Evolutionary conservation across 1,140 invertebrate species (phyloP), one percentile per base, ranked within the genome.

Genomic region (Sarcophaga bullata): DNA sequence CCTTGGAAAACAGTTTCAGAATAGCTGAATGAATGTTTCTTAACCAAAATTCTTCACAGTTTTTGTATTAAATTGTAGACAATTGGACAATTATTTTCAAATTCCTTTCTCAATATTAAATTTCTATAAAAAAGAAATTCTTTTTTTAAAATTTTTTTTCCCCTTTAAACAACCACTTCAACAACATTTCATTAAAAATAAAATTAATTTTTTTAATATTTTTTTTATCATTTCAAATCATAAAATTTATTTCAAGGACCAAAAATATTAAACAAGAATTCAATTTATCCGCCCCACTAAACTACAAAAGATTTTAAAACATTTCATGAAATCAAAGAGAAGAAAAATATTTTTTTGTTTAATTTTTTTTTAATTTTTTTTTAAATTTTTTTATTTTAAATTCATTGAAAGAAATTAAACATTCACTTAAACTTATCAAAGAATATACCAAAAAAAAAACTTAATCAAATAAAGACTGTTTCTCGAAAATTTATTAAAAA

Each of bases 221-320:
- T 58, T 13, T 11, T 58, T 15, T 58, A 15, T 58, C 11, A 58
- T 15, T 58, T 58, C n/a, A 58, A n/a, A n/a, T n/a, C 52, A 58
- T 58, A 58, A 58, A 58, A 68, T 15, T 68, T 68, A 68, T 25
- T 68, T 68, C n/a, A 68, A 68, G 62, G 62, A 68, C 62, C 62
- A 68, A 68, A n/a, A 68, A 8, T 3, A 68, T 37, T 37, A 68
- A 68, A 68, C 62, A 68, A 19, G 19, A 68, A 19, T 68, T 25
- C 17, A 25, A 68, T 68, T 25, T 68, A 68, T 68, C 62, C 62
- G 62, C 62, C 62, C 62, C 62, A 25, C 17, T 68, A 25, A 68
- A 68, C 62, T 68, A 25, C n/a, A 68, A 9, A 68, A 11, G 5
- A 68, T 25, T 25, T 68, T 68, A 6, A 25, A 9, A 2, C 25